phyloP scores from a whole-genome alignment of 2,113 vertebrate genomes.

The Myodes glareolus region DNA sequence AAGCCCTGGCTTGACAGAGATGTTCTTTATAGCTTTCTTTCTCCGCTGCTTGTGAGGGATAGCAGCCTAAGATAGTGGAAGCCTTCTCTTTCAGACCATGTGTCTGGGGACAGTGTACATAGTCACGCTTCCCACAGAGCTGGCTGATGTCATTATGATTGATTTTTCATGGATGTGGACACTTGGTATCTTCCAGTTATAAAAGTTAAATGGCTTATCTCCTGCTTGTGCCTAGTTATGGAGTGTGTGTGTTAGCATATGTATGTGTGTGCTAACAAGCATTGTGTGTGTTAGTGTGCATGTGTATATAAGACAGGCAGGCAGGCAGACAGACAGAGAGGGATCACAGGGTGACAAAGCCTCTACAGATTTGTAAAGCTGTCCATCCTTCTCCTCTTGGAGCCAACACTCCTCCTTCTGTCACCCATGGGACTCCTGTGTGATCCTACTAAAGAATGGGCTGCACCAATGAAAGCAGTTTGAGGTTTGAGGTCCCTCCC shows the following conservation, averaged over 20 bases:
- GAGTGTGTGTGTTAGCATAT: too few relatives aligned
- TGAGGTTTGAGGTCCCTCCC: too few relatives aligned
- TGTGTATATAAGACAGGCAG: not conserved
- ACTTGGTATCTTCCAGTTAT: not conserved
- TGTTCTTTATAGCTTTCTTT: rapidly evolving
- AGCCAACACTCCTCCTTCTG: too few relatives aligned
- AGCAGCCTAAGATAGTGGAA: rapidly evolving
- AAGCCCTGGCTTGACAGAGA: not conserved
- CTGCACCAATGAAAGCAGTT: not conserved
- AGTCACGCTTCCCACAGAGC: not conserved
- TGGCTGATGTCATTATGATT: rapidly evolving
- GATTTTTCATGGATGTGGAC: rapidly evolving
- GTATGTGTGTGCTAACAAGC: not conserved
- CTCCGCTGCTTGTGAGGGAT: not conserved
- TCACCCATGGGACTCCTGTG: not conserved
- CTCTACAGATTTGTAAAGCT: not conserved
- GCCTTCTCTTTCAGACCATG: rapidly evolving
- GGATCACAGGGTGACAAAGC: not conserved
- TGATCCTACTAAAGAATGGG: not conserved
- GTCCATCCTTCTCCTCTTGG: too few relatives aligned
- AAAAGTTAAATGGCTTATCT: rapidly evolving
- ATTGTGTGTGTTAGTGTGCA: not conserved
- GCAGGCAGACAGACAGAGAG: not conserved
- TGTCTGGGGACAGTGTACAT: rapidly evolving
- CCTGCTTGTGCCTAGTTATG: rapidly evolving